Evolutionary conservation across 2,888 invertebrate species (phyloP).

Genomic region (Tenthredo distinguenda): DNA sequence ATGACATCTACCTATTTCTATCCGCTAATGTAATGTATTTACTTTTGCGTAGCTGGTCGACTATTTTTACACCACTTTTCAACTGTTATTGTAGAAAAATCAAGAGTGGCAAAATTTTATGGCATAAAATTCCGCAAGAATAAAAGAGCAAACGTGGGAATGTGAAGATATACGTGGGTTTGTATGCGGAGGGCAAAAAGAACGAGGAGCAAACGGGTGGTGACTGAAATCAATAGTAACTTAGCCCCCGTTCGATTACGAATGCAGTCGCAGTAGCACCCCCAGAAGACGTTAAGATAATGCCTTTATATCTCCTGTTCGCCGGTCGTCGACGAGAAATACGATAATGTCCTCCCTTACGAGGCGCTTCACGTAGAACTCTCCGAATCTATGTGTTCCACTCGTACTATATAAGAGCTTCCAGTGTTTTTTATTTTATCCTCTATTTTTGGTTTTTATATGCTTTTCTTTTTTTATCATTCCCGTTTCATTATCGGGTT

Average conservation of each 20-base stretch:
- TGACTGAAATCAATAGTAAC: slow-evolving; percentile 52
- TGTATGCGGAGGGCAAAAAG: slow-evolving; percentile 18
- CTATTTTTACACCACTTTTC: neutral
- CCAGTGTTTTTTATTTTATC: slow-evolving; percentile 23
- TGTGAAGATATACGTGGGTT: neutral
- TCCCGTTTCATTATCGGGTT: slow-evolving; percentile 36
- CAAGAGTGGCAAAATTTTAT: neutral
- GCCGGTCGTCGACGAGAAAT: slow-evolving; percentile 52
- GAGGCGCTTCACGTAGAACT: slow-evolving; percentile 52
- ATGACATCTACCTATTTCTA: neutral
- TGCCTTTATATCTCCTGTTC: slow-evolving; percentile 53
- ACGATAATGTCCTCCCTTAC: slow-evolving; percentile 52
- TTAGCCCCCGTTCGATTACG: slow-evolving; percentile 52
- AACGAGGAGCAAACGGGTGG: slow-evolving; percentile 44
- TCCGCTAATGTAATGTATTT: neutral
- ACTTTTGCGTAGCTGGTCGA: neutral
- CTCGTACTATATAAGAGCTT: slow-evolving; percentile 34
- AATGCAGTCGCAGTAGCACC: slow-evolving; percentile 53
- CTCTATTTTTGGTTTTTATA: neutral
- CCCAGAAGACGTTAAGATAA: slow-evolving; percentile 53
- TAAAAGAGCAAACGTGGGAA: neutral
- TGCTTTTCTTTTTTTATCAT: neutral
- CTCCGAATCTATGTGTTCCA: slow-evolving; percentile 49
- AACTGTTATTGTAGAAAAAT: neutral
- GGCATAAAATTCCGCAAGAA: neutral